phyloP scores from a whole-genome alignment of 2,888 invertebrate species.

The Tetragonisca angustula region DNA sequence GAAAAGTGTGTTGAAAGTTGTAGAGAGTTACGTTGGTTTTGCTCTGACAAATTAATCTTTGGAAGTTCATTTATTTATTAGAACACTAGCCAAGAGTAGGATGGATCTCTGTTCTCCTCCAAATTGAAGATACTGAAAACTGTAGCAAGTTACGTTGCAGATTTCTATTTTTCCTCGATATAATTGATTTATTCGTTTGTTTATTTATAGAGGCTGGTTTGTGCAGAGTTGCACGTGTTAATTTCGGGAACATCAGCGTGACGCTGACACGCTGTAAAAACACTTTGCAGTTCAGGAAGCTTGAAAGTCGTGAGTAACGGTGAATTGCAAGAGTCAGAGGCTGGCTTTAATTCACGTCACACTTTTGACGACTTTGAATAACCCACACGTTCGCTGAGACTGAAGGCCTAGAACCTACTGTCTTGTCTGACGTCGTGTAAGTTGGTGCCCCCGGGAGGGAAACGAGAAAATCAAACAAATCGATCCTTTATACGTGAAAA shows the following conservation, averaged over 20 bases:
- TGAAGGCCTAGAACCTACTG: constrained; percentile 11
- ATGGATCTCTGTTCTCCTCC: no score
- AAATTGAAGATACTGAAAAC: no score
- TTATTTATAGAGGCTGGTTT: neutral
- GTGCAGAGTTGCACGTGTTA: constrained; percentile 4
- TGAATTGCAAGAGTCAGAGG: constrained; percentile 22
- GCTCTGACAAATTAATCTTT: no score
- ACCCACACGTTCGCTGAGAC: neutral
- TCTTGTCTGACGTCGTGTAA: constrained; percentile 5
- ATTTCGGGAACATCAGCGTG: constrained; percentile 8
- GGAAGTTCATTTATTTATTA: no score
- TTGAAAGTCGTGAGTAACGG: constrained; percentile 34
- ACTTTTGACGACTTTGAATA: constrained; percentile 42
- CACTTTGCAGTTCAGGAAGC: constrained; percentile 32
- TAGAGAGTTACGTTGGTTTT: no score
- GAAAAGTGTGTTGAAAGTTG: no score
- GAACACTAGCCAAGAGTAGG: no score
- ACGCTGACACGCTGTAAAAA: constrained; percentile 29
- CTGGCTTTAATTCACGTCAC: constrained; percentile 37
- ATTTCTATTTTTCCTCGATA: no score
- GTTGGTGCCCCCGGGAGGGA: neutral
- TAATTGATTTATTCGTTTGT: constrained; percentile 8
- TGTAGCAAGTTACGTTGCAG: no score
- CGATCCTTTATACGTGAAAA: no score
- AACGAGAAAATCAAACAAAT: constrained; percentile 26